Evolutionary conservation across 2,888 invertebrate species (phyloP), one percentile per base, ranked within the genome.

Genomic region (Ischnura elegans): DNA sequence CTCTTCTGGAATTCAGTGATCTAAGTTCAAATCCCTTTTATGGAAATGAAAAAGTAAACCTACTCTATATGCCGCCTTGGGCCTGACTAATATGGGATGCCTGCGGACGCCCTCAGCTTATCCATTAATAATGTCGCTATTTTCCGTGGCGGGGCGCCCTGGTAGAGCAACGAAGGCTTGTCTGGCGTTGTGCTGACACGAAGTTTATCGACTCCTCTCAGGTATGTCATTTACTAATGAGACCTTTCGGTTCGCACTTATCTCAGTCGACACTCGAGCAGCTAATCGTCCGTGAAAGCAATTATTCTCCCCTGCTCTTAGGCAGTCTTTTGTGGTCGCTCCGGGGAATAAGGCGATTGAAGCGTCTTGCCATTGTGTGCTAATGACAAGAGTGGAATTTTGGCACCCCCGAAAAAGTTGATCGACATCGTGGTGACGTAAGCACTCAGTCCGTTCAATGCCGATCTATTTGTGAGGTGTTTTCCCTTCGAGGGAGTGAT

Each of bases 181-280:
- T 36, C 36, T 8, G 76, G 10, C 13, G 10, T 61, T 29, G 10
- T 61, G 61, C 61, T 36, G 36, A 76, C 36, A 10, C n/a, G 29
- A 36, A 76, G 76, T 76, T 36, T 76, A 76, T 36, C 29, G 36
- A 76, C 76, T 76, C 25, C 76, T 16, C 36, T 29, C 13, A 36
- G 76, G 76, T 13, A 76, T 76, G 76, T 36, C 76, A 36, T 36
- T 76, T 16, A 76, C 76, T 76, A 76, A 76, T 76, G 76, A 76
- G 76, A 76, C 8, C 29, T 76, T 76, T 76, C 76, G 76, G 76
- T 76, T 36, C 76, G 76, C 76, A 76, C 76, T 76, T 76, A 76
- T 76, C 76, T 36, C 76, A 36, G 36, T 25, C 25, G 76, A 36
- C 76, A 36, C 29, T 76, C 36, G 76, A 29, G 21, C 36, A 10